phyloP scores from a whole-genome alignment of 2,888 invertebrate genomes.

The Sinohyriopsis cumingii region DNA sequence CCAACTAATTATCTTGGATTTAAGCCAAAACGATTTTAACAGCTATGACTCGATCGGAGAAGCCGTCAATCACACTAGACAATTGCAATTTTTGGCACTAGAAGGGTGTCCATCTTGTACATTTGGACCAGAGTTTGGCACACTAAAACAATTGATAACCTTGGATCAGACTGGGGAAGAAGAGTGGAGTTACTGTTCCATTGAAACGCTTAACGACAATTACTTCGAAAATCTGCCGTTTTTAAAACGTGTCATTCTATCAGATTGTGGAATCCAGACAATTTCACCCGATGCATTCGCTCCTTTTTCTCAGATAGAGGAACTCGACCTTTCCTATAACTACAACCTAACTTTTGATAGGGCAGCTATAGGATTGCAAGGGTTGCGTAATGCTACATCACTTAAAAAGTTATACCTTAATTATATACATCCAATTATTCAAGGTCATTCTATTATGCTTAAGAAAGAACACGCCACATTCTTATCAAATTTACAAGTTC shows the following conservation, averaged over 20 bases:
- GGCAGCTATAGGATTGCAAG: constrained; percentile 9
- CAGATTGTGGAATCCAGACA: no score
- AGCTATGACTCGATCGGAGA: no score
- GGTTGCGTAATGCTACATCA: constrained; percentile 3
- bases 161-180: neutral
- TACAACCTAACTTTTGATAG: constrained; percentile 9
- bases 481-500: neutral
- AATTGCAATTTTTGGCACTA: no score
- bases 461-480: neutral
- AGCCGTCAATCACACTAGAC: no score
- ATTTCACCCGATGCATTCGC: no score
- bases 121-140: no score
- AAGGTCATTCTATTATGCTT: constrained; percentile 9
- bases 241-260: no score
- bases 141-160: neutral
- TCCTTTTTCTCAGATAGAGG: constrained; percentile 1
- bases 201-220: no score
- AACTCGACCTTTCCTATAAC: constrained; percentile 16
- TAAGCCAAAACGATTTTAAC: constrained; percentile 4
- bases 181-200: no score
- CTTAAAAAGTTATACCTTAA: constrained; percentile 5
- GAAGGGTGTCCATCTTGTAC: no score
- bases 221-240: no score
- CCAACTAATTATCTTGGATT: neutral
- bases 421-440: constrained; percentile 4